phyloP scores from a whole-genome alignment of 2,797 vertebrate species.

The Sebastes taczanowskii region DNA sequence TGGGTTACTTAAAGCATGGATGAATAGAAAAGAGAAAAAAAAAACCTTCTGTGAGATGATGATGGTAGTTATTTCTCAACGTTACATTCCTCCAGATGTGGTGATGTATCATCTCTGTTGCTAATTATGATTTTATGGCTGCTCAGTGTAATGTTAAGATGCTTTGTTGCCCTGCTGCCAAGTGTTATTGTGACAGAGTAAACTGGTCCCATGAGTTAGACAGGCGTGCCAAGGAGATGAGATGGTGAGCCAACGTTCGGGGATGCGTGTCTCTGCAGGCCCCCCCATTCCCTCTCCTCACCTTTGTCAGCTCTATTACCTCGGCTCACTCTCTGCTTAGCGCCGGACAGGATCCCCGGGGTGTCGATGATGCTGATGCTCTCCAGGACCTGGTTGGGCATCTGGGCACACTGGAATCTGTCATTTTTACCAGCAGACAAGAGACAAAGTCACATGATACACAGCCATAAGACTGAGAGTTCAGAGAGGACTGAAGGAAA shows the following conservation, averaged over 20 bases:
- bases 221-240: conserved; percentile 61
- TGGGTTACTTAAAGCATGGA: conserved; percentile 46
- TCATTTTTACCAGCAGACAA: conserved; percentile 6
- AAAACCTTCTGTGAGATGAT: conserved; percentile 12
- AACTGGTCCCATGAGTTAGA: conserved; percentile 69
- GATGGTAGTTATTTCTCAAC: conserved; percentile 47
- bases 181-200: conserved; percentile 58
- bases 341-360: conserved; percentile 88
- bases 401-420: conserved; percentile 92
- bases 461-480: background rate
- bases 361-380: conserved; percentile 95
- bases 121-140: conserved; percentile 47
- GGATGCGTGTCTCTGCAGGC: conserved; percentile 57
- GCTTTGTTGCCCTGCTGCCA: conserved; percentile 36
- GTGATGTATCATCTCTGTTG: conserved; percentile 34
- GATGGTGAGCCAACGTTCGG: conserved; percentile 56
- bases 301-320: conserved; percentile 81
- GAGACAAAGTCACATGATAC: background rate
- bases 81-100: conserved; percentile 48
- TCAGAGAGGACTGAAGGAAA: conserved; percentile 25
- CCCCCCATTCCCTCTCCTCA: conserved; percentile 64
- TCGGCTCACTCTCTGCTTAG: conserved; percentile 91
- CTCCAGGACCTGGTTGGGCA: conserved; percentile 92
- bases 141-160: conserved; percentile 27
- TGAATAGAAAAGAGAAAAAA: conserved; percentile 34